Percentiles rank a stretch among this genome's conserved stretches.
Evolutionary conservation across 2,797 vertebrate genomes (phyloP).

Genomic region (Artibeus jamaicensis): DNA sequence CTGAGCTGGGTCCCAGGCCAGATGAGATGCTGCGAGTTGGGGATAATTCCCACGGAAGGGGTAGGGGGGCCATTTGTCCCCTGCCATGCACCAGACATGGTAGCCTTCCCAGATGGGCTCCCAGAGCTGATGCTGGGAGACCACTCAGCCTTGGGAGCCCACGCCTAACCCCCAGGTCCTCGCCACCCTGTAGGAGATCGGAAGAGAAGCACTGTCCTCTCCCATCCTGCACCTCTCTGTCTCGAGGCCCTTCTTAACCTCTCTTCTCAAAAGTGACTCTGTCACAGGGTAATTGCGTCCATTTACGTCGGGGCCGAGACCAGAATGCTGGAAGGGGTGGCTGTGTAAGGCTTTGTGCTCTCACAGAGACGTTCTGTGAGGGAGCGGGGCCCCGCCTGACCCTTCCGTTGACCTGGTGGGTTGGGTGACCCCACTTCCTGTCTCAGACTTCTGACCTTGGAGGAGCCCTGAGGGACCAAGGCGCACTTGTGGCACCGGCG

Average conservation of each 20-base stretch:
- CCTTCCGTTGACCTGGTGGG: not conserved
- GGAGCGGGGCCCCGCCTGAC: not conserved
- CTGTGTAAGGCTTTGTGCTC: not conserved
- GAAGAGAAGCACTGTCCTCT: not conserved
- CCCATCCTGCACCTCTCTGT: not conserved
- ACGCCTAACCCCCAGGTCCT: not conserved
- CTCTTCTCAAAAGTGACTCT: not conserved
- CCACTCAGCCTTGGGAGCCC: not conserved
- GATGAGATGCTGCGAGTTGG: not conserved
- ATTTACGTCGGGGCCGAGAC: not conserved
- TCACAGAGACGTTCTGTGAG: not conserved
- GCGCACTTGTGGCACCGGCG: not conserved
- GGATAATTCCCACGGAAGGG: not conserved
- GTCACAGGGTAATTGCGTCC: not conserved
- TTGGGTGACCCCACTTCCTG: slow-evolving; percentile 5
- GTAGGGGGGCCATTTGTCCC: accelerated
- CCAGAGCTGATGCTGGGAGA: not conserved
- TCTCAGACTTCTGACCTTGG: not conserved
- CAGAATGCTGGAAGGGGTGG: not conserved
- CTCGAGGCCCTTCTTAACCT: not conserved
- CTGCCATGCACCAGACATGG: not conserved
- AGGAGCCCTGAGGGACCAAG: accelerated
- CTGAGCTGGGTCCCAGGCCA: not conserved
- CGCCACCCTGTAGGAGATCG: accelerated
- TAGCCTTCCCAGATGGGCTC: not conserved